Base-by-base conservation (phyloP, 2,888 invertebrate species). In the Flabesymbios commensalis region DNA sequence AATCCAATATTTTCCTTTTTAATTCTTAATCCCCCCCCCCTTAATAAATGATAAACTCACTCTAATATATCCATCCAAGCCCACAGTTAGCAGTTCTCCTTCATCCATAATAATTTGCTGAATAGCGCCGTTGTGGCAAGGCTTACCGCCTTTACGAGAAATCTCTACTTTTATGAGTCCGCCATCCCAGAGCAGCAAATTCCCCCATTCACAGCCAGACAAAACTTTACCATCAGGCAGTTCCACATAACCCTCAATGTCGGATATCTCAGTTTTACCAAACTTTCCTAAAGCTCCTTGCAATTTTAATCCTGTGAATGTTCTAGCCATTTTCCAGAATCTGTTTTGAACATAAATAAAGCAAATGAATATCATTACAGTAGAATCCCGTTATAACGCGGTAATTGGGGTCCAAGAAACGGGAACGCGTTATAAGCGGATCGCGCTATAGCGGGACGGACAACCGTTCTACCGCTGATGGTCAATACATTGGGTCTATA, bases 261-360 rank as follows among this genome's bases (percentile, higher is more conserved):
- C 93, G 42, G 92, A 92, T 70, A 93, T 92, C 81, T 94, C 93
- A 0, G 93, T 94, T 83, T 92, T 92, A 1, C 94, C 94, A 80
- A 94, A 95, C 75, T 92, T 87, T 0, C 94, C 94, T n/a, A 92
- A 81, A 74, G 90, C 89, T 1, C 93, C 93, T 82, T 93, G 89
- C 5, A 95, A 84, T 82, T 95, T 95, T 0, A 94, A 83, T 0
- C 94, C 94, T 0, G 94, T 95, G 76, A 94, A 95, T 0, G 95
- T 94, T 67, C 87, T 81, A 0, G 90, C 90, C 90, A 94, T 94
- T 85, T 92, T 94, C 94, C 94, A 95, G 83, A 93, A 93, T 81
- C 93, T 93, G 33, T n/a, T 3, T n/a, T n/a, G n/a, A n/a, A n/a
- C n/a, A n/a, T n/a, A n/a, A n/a, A n/a, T n/a, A n/a, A n/a, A 51